phyloP scores from a whole-genome alignment of 2,888 invertebrate genomes.

The Meta bourneti region DNA sequence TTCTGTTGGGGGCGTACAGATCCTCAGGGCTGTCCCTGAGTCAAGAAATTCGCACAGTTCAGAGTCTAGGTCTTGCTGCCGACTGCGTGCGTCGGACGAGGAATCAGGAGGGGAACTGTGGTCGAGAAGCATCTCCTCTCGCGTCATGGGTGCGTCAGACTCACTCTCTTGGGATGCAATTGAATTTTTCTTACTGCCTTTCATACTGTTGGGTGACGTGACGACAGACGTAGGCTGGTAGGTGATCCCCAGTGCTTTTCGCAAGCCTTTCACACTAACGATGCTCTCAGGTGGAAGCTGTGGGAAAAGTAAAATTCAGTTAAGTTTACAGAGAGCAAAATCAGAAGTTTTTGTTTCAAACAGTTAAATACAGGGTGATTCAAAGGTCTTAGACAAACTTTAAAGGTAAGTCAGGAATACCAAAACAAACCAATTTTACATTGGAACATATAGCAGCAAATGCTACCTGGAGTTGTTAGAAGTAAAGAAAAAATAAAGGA shows the following conservation, averaged over 20 bases:
- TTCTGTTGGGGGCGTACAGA: conserved; percentile 68
- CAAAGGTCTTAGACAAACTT: too few species aligned
- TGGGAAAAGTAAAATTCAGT: not conserved
- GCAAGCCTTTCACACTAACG: conserved; percentile 85
- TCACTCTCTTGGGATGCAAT: conserved; percentile 6
- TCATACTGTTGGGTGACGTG: conserved; percentile 3
- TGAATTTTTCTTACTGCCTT: conserved; percentile 29
- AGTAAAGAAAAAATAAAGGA: too few species aligned
- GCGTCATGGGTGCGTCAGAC: not conserved
- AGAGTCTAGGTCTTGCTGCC: conserved; percentile 64
- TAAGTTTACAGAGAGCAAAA: too few species aligned
- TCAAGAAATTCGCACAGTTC: conserved; percentile 73
- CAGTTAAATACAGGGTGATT: too few species aligned
- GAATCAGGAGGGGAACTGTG: conserved; percentile 44
- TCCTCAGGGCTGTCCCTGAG: conserved; percentile 52
- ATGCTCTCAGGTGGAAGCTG: conserved; percentile 86
- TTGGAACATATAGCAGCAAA: too few species aligned
- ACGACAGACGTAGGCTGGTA: conserved; percentile 54
- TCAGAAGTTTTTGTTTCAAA: too few species aligned
- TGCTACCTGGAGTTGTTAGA: too few species aligned
- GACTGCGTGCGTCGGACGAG: conserved; percentile 38
- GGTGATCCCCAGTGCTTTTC: conserved; percentile 82
- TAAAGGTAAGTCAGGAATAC: too few species aligned
- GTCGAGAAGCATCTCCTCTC: conserved; percentile 41
- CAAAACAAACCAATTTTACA: too few species aligned